Base-by-base conservation (phyloP, 1,140 invertebrate genomes). In the Trichonephila clavata region DNA sequence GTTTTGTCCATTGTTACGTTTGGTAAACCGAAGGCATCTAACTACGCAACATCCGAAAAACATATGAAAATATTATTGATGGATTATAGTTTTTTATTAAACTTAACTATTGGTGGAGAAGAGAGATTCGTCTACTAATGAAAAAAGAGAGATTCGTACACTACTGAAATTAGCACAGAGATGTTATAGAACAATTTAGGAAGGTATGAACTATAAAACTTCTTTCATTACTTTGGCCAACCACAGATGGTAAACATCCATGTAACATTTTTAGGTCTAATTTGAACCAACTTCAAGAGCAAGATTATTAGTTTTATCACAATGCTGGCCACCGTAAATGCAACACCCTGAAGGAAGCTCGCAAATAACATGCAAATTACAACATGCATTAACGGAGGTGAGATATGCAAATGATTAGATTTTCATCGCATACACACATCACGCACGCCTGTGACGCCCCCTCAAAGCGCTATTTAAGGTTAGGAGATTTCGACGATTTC, bases 251-350 rank as follows among this genome's bases (percentile, higher is more conserved):
- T 20, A 59, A 89, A 71, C 13, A 50, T n/a, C 32, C 63, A 89
- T 71, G 87, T 18, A 65, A 57, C 14, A 89, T 71, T 24, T 59
- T 77, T 20, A 71, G 77, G 59, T 18, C 39, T 21, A 71, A 77
- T 27, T 89, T 43, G 87, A 89, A 77, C 65, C 63, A 77, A 89
- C 8, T 7, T 89, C 32, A 77, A 39, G 63, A 50, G 87, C 43
- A 2, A n/a, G 39, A 50, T 18, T 89, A 39, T 27, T 32, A 8
- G 10, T 14, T 16, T 14, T 89, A n/a, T n/a, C n/a, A n/a, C n/a
- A n/a, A n/a, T n/a, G n/a, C n/a, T n/a, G n/a, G n/a, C n/a, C n/a
- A n/a, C n/a, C n/a, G n/a, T n/a, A n/a, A n/a, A n/a, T n/a, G n/a
- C n/a, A n/a, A n/a, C n/a, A n/a, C n/a, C n/a, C n/a, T n/a, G n/a